Percentiles rank a stretch among this genome's conserved stretches.
Evolutionary conservation across 2,888 invertebrate genomes (phyloP).

Genomic region (Psylliodes chrysocephalus): DNA sequence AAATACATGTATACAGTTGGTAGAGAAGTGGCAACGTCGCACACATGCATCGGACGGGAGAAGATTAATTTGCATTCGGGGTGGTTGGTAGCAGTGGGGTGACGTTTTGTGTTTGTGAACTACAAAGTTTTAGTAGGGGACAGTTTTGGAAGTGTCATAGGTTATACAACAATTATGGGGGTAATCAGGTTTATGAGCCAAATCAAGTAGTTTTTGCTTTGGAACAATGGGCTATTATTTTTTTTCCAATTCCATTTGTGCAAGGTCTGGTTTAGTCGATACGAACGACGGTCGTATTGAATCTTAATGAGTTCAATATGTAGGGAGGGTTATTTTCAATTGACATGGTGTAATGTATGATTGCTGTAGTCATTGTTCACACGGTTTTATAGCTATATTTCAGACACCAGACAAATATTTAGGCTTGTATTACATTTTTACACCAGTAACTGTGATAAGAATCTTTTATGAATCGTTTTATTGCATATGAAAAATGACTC

Average conservation of each 20-base stretch:
- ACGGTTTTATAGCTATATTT: not conserved
- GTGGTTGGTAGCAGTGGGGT: constrained; percentile 39
- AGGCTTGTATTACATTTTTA: too few species aligned
- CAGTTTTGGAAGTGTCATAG: constrained; percentile 37
- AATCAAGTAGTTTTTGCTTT: constrained; percentile 35
- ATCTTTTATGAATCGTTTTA: too few species aligned
- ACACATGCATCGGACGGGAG: constrained; percentile 51
- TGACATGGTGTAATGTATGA: not conserved
- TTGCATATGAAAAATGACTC: too few species aligned
- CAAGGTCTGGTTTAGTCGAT: not conserved
- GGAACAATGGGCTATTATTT: constrained; percentile 28
- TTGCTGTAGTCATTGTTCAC: not conserved
- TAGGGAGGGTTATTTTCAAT: constrained; percentile 1
- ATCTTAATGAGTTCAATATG: constrained; percentile 7
- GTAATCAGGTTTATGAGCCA: constrained; percentile 39
- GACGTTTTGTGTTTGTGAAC: constrained; percentile 38
- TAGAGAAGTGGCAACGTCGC: constrained; percentile 34
- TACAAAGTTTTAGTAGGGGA: constrained; percentile 36
- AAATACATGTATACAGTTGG: too few species aligned
- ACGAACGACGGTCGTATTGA: not conserved
- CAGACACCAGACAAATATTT: not conserved
- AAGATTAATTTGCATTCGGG: constrained; percentile 57
- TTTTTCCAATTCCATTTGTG: constrained; percentile 2
- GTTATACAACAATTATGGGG: constrained; percentile 41
- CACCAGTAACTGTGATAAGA: too few species aligned